Percentiles rank a stretch among this genome's conserved stretches.
Conservation (phyloP, 2,888 invertebrate genomes). For the Charanyca ferruginea region DNA sequence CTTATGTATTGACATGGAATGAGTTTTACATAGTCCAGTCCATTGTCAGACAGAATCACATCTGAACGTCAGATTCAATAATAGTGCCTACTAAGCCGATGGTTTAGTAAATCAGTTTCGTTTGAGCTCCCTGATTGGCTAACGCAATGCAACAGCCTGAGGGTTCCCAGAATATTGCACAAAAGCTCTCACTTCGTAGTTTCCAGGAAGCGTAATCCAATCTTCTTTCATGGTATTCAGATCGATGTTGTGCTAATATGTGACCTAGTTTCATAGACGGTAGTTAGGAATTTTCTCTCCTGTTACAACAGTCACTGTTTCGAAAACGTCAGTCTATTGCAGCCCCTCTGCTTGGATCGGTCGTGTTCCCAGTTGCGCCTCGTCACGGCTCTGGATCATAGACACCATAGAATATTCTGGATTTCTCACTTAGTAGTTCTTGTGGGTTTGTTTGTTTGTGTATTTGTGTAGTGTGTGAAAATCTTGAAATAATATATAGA, state of each 20-base stretch:
- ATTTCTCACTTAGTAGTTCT: background rate
- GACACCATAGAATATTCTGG: conserved; percentile 16
- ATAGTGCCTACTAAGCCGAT: background rate
- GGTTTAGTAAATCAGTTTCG: background rate
- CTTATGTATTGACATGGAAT: background rate
- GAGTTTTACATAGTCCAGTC: background rate
- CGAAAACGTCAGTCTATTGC: conserved; percentile 13
- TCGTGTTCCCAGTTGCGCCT: conserved; percentile 1
- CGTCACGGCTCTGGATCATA: background rate
- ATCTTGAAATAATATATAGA: background rate
- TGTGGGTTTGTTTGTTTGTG: background rate
- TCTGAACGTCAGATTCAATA: conserved; percentile 1
- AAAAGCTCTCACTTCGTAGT: background rate
- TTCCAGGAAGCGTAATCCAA: conserved; percentile 23
- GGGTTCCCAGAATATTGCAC: background rate
- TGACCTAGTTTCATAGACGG: conserved; percentile 40
- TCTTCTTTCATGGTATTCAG: conserved; percentile 26
- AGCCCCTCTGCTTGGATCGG: background rate
- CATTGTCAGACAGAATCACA: background rate
- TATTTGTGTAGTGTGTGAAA: conserved; percentile 11
- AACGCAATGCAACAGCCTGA: background rate
- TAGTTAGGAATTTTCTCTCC: conserved; percentile 28
- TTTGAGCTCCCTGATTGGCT: background rate
- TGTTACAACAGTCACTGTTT: conserved; percentile 1
- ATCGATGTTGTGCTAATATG: conserved; percentile 21